These are phyloP conservation scores for human (Homo sapiens) DNA, from an alignment of 2,113 vertebrate species.

Conservation along the genomic window DNA sequence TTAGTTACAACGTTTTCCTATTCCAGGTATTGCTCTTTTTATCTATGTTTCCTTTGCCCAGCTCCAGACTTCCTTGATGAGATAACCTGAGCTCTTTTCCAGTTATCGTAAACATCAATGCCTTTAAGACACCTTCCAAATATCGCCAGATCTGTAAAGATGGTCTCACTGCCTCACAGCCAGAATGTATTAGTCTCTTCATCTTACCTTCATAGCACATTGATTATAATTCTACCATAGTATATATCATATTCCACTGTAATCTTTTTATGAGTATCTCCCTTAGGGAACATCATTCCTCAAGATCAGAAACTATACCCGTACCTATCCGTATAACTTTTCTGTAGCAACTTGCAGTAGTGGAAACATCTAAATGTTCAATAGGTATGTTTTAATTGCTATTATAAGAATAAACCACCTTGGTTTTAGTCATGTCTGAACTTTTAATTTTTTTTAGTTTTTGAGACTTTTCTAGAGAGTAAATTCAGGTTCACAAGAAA, in stretches of 20 bases:
- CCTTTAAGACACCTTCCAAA: not conserved
- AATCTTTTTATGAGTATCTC: not conserved
- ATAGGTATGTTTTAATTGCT: not conserved
- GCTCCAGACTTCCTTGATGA: not conserved
- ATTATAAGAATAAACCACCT: not conserved
- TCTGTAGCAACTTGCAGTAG: not conserved
- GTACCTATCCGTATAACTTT: not conserved
- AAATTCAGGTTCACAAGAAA: not conserved
- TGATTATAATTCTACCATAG: not conserved
- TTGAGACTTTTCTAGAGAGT: not conserved
- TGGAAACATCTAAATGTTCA: accelerated
- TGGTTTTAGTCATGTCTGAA: not conserved
- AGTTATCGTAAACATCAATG: not conserved
- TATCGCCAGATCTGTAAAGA: not conserved
- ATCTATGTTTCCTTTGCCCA: not conserved
- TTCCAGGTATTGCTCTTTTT: not conserved
- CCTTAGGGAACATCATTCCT: not conserved
- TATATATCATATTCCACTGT: not conserved
- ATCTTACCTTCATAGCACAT: not conserved
- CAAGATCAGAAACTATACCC: not conserved
- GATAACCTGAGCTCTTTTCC: not conserved
- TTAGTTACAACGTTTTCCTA: not conserved
- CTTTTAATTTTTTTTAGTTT: not conserved
- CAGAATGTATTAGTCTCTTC: not conserved
- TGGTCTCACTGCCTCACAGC: not conserved